Evolutionary conservation across 2,113 vertebrate species (phyloP).

Genomic region (Paramormyrops kingsleyae): DNA sequence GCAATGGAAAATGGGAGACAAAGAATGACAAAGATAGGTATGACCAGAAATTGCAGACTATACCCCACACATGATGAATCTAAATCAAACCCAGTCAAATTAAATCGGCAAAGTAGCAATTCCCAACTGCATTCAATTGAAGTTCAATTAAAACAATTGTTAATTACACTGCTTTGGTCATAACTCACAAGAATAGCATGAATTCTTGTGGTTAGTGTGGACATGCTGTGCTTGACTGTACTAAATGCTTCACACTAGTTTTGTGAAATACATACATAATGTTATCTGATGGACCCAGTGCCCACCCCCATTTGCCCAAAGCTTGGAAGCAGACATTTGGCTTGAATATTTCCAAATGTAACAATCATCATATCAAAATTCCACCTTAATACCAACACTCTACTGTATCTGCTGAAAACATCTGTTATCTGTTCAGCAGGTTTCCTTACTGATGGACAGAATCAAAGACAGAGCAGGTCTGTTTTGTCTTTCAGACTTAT

Average conservation of each 20-base stretch:
- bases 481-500: neutral
- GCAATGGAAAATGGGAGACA: neutral
- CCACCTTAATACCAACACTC: neutral
- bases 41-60: neutral
- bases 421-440: neutral
- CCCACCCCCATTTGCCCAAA: neutral
- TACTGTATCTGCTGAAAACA: neutral
- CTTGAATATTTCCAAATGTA: neutral
- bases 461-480: neutral
- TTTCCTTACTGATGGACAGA: neutral
- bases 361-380: neutral
- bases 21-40: neutral
- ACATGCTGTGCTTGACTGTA: neutral
- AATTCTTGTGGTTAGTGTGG: neutral
- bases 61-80: neutral
- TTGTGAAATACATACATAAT: neutral
- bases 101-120: neutral
- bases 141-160: neutral
- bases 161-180: neutral
- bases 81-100: neutral
- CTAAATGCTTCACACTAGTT: neutral
- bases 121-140: neutral
- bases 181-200: neutral
- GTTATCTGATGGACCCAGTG: neutral
- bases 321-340: neutral